Evolutionary conservation across 2,113 vertebrate species (phyloP).

Genomic region (Dipodomys ordii): DNA sequence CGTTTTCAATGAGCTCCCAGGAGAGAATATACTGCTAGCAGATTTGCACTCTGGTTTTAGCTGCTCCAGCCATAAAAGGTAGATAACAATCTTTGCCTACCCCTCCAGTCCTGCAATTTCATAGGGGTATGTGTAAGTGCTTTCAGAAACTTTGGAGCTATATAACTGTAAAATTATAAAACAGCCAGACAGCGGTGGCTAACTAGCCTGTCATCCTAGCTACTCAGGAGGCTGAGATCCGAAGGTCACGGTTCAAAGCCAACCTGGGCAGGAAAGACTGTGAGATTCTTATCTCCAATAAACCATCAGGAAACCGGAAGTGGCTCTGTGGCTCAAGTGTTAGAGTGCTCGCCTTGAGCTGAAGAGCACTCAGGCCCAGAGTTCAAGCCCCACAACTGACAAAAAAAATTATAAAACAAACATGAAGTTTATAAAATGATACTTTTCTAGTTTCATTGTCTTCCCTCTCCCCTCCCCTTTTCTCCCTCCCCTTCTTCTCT

Average conservation of each 20-base stretch:
- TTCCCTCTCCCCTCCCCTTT: background rate
- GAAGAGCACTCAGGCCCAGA: no score
- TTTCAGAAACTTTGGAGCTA: background rate
- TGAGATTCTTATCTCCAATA: no score
- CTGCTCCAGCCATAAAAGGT: background rate
- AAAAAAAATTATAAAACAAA: background rate
- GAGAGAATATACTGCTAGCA: background rate
- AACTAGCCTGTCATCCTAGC: no score
- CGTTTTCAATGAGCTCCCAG: background rate
- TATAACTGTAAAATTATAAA: background rate
- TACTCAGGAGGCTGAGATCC: no score
- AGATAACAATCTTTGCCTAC: background rate
- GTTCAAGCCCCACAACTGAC: no score
- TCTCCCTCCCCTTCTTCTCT: background rate
- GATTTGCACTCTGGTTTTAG: background rate
- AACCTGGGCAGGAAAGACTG: no score
- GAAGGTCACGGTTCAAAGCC: no score
- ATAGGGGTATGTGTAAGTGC: background rate
- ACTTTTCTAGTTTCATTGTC: background rate
- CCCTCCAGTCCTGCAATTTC: background rate
- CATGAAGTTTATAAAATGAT: background rate
- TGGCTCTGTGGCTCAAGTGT: no score
- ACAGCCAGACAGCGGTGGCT: no score
- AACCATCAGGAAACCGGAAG: no score
- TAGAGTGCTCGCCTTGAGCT: no score